Conservation (phyloP, 2,797 vertebrate species). For the Sparus aurata region DNA sequence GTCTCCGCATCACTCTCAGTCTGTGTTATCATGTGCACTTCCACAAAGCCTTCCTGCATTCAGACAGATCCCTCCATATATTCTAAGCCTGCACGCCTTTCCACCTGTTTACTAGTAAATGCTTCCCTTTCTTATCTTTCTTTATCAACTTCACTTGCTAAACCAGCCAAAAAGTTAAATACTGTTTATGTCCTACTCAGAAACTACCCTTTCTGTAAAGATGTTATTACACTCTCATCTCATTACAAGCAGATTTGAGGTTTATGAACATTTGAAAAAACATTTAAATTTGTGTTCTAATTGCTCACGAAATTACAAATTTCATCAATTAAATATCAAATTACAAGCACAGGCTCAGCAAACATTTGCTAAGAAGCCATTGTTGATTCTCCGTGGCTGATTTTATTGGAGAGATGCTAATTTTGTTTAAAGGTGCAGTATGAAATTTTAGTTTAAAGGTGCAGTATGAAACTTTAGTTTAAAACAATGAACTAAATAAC, state of each 20-base stretch:
- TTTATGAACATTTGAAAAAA: background rate
- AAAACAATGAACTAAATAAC: too few species aligned
- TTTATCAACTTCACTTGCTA: background rate
- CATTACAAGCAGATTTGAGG: background rate
- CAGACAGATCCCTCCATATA: constrained; percentile 41
- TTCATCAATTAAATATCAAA: constrained; percentile 4
- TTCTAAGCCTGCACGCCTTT: constrained; percentile 13
- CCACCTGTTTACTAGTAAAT: constrained; percentile 24
- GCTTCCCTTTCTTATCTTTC: background rate
- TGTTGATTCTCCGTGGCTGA: background rate
- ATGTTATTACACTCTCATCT: background rate
- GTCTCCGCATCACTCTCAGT: constrained; percentile 34
- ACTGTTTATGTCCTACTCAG: background rate
- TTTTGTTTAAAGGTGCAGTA: background rate
- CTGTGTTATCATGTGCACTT: constrained; percentile 42
- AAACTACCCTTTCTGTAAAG: background rate
- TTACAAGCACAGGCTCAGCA: constrained; percentile 6
- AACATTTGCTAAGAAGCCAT: background rate
- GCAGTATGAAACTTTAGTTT: too few species aligned
- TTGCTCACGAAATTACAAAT: background rate
- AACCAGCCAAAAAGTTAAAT: background rate
- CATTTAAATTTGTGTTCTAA: background rate
- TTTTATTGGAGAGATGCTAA: background rate
- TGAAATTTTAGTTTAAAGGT: background rate
- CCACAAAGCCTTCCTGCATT: constrained; percentile 41